These are phyloP conservation scores for Hemicentrotus pulcherrimus DNA, from an alignment of 35 echinoderm and acorn worm species.

Conservation along the genomic window DNA sequence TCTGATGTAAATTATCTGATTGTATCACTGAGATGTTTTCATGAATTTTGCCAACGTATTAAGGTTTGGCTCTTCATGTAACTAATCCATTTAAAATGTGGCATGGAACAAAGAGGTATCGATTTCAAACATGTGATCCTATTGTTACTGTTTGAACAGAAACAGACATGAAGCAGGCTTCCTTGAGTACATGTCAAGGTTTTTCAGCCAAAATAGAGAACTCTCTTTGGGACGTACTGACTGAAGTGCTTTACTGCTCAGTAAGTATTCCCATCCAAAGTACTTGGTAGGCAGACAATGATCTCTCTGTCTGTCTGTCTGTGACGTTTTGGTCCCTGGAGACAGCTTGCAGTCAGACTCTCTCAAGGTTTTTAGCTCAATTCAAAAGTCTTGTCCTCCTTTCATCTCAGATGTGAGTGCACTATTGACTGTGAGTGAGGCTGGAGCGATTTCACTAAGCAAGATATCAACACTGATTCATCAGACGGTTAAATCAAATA, in stretches of 20 bases:
- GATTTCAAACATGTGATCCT: not conserved
- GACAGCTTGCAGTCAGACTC: not conserved
- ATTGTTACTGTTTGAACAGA: not conserved
- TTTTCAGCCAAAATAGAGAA: not conserved
- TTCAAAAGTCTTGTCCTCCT: not conserved
- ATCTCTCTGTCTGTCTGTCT: not conserved
- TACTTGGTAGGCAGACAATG: not conserved
- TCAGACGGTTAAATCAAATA: not conserved
- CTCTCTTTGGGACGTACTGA: not conserved
- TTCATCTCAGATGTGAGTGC: not conserved
- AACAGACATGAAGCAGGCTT: not conserved
- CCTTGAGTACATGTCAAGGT: not conserved
- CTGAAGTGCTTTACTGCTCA: not conserved
- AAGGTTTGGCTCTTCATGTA: not conserved
- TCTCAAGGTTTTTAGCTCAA: not conserved
- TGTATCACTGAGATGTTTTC: not conserved
- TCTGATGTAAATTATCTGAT: too few species aligned
- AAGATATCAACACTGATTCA: not conserved
- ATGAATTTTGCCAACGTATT: not conserved
- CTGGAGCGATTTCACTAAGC: not conserved
- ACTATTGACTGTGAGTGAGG: not conserved
- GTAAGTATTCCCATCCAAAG: not conserved
- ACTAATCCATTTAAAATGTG: not conserved
- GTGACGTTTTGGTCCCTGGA: not conserved
- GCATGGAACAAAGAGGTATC: not conserved